Base-by-base conservation (phyloP, 1,140 invertebrate species). In the Stegodyphus dumicola region DNA sequence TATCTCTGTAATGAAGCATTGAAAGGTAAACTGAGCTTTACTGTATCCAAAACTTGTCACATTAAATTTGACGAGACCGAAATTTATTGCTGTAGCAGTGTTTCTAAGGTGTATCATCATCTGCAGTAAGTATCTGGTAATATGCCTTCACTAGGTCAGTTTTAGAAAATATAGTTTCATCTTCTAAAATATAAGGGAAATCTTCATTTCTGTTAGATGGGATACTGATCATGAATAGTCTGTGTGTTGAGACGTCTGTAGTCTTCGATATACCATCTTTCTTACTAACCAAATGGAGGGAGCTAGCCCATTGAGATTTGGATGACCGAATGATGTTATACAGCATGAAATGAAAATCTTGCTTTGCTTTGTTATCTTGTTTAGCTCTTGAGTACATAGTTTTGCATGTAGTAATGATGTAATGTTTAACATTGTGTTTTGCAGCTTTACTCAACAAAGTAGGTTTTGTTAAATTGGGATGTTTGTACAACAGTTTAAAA, bases 201-300 rank as follows among this genome's bases (percentile, higher is more conserved):
- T 87, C 60, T 33, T 87, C 10, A 6, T 76, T 65, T 1, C 85
- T 81, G 11, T 86, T 86, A 17, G n/a, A 87, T 69, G 6, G 87
- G 79, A 60, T 87, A 87, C 17, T 87, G 7, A 54, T 87, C 87
- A 60, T 77, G 67, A 5, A 87, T 54, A 18, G 87, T 87, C 17
- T 54, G 15, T 6, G 65, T 48, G 52, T 87, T 87, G 6, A 87
- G 56, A 9, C 5, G 48, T 53, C 87, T 6, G 64, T 87, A 87
- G 52, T 87, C 87, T 64, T 69, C 87, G 17, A 18, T 0, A 85
- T 85, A 1, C 90, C 90, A 81, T 93, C 90, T 53, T 92, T 91
- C 83, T 93, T 94, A 84, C 89, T 87, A 0, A 92, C 90, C 11
- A 93, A 74, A 0, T 93, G 90, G 0, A 92, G 86, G 1, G 91